Evolutionary conservation across 92 coral and sea anemone species (phyloP), one percentile per base, ranked within the genome.

Genomic region (Micromussa lordhowensis): DNA sequence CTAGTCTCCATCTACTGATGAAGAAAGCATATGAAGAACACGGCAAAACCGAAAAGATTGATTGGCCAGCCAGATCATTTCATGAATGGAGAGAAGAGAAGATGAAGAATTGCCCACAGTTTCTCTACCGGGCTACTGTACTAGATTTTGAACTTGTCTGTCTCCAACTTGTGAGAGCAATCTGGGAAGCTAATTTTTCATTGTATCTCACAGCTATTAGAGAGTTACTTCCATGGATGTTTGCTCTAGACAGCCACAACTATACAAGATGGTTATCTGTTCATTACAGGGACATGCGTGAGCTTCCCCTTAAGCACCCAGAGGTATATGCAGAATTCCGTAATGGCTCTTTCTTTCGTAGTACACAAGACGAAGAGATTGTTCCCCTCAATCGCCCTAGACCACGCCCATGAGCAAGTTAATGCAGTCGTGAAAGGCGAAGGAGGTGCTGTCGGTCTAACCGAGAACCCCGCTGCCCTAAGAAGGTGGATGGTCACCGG

Each of bases 401-500:
- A 91, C 90, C 94, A 94, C 44, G 90, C 90, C 48, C 96, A 92
- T 66, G 92, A 94, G 82, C 93, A 92, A 66, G 92, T 83, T 0
- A 94, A 87, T 80, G 93, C 94, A 13, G 78, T 87, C 38, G 96
- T 90, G 4, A 94, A 94, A 81, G 93, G 95, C 1, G 86, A 92
- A 61, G 93, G 92, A 32, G 96, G 96, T 80, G 93, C 94, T 74
- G 94, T 89, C 32, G 91, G 94, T 14, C 76, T 91, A 40, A 94
- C 94, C 0, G 94, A 91, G 51, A 94, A 83, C 80, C 94, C 96
- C 6, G 78, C 83, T 59, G 96, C 96, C 9, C 82, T 94, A 15
- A 58, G 90, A 85, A 85, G 91, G 86, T 91, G 96, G 96, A 88
- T 94, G 94, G 86, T 91, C 24, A 91, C 92, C 36, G 96, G 92